These are phyloP conservation scores for Portevinia maculata DNA, from an alignment of 2,888 invertebrate genomes.

Conservation along the genomic window DNA sequence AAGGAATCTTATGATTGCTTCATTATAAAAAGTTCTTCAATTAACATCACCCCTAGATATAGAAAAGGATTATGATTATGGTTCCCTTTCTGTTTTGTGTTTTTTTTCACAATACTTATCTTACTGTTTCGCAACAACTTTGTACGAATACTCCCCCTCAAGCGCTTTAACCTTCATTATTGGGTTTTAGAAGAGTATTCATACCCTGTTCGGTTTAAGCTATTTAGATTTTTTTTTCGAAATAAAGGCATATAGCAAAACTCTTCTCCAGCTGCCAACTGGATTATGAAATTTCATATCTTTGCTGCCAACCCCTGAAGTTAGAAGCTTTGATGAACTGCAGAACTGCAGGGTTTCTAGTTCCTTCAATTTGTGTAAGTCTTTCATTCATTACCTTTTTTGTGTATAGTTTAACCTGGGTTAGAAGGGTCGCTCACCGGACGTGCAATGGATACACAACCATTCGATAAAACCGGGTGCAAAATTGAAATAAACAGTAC, in stretches of 20 bases:
- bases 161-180: slow-evolving; percentile 38
- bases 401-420: slow-evolving; percentile 49
- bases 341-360: slow-evolving; percentile 43
- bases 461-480: slow-evolving; percentile 67
- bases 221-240: neutral
- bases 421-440: slow-evolving; percentile 69
- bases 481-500: slow-evolving; percentile 64
- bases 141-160: slow-evolving; percentile 5
- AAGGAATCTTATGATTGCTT: slow-evolving; percentile 2
- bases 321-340: slow-evolving; percentile 52
- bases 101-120: slow-evolving; percentile 5
- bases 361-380: slow-evolving; percentile 45
- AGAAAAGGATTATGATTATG: slow-evolving; percentile 10
- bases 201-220: neutral
- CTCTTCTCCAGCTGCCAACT: slow-evolving; percentile 4
- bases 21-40: slow-evolving; percentile 15
- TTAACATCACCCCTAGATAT: slow-evolving; percentile 12
- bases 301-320: neutral
- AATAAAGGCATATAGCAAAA: neutral
- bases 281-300: slow-evolving; percentile 5
- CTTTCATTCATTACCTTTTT: slow-evolving; percentile 50
- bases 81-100: neutral
- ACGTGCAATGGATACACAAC: slow-evolving; percentile 70
- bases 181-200: slow-evolving; percentile 7
- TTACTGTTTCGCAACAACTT: slow-evolving; percentile 2